Conservation (phyloP, 2,113 vertebrate genomes). For the Microcebus tavaratra region DNA sequence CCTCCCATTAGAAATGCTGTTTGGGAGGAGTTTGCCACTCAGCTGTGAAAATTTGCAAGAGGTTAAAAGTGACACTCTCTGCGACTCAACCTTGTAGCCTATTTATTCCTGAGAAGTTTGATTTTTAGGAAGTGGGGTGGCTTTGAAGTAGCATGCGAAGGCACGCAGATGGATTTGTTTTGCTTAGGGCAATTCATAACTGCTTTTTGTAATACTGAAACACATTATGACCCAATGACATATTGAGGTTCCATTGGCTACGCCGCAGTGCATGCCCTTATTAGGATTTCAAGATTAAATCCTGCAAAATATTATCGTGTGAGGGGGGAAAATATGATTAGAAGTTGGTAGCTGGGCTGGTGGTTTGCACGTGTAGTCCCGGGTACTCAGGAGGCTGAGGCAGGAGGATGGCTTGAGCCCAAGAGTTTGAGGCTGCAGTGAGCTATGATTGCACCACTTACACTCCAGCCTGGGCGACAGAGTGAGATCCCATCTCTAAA, state of each 20-base stretch:
- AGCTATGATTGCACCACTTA: too few relatives aligned
- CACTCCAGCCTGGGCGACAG: too few relatives aligned
- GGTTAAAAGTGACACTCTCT: slow-evolving; percentile 42
- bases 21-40: slow-evolving; percentile 47
- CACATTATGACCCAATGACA: not conserved
- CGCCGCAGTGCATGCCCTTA: not conserved
- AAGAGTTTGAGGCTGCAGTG: too few relatives aligned
- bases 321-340: not conserved
- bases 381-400: too few relatives aligned
- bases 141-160: not conserved
- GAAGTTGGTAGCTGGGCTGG: not conserved
- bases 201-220: slow-evolving; percentile 4
- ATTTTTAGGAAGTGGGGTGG: not conserved
- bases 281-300: slow-evolving; percentile 27
- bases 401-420: too few relatives aligned
- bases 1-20: slow-evolving; percentile 58
- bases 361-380: too few relatives aligned
- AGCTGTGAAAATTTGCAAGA: slow-evolving; percentile 48
- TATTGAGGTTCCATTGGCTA: not conserved
- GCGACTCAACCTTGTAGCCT: not conserved
- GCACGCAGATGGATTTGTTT: slow-evolving; percentile 47
- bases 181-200: slow-evolving; percentile 12
- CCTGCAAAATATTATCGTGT: not conserved
- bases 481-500: too few relatives aligned
- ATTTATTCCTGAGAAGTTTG: slow-evolving; percentile 37